phyloP scores from a whole-genome alignment of 1,140 invertebrate genomes.

The Brachionus plicatilis region DNA sequence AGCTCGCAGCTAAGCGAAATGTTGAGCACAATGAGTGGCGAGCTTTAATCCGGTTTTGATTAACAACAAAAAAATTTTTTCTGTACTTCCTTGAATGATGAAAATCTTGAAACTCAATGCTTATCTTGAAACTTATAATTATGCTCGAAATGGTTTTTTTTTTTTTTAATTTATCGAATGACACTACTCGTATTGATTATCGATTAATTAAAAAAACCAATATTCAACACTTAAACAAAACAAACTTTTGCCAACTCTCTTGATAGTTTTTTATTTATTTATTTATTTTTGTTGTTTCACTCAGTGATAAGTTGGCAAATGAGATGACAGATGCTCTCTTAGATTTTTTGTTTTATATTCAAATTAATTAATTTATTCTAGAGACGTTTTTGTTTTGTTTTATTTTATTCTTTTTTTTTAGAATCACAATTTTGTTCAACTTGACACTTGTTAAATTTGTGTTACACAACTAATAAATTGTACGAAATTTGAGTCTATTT shows the following conservation, averaged over 20 bases:
- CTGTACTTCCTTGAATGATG: not conserved
- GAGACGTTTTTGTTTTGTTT: not conserved
- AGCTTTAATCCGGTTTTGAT: not conserved
- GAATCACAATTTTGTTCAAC: not conserved
- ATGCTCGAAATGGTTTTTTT: not conserved
- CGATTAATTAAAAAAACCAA: constrained; percentile 29
- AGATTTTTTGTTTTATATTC: not conserved
- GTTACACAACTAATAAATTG: not conserved
- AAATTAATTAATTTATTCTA: not conserved
- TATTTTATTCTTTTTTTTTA: not conserved
- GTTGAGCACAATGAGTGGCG: not conserved
- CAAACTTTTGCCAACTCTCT: not conserved
- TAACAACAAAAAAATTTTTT: not conserved
- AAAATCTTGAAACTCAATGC: constrained; percentile 18
- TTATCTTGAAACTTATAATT: constrained; percentile 24
- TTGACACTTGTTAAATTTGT: not conserved
- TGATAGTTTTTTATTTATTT: constrained; percentile 34
- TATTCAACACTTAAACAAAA: not conserved
- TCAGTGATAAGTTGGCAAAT: not conserved
- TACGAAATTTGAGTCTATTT: not conserved
- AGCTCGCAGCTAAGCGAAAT: not conserved
- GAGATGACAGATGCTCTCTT: not conserved
- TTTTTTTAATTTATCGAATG: constrained; percentile 15
- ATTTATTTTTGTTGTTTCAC: not conserved
- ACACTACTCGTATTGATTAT: constrained; percentile 16